Evolutionary conservation across 2,797 vertebrate species (phyloP), one percentile per base, ranked within the genome.

Genomic region (Eospalax fontanierii): DNA sequence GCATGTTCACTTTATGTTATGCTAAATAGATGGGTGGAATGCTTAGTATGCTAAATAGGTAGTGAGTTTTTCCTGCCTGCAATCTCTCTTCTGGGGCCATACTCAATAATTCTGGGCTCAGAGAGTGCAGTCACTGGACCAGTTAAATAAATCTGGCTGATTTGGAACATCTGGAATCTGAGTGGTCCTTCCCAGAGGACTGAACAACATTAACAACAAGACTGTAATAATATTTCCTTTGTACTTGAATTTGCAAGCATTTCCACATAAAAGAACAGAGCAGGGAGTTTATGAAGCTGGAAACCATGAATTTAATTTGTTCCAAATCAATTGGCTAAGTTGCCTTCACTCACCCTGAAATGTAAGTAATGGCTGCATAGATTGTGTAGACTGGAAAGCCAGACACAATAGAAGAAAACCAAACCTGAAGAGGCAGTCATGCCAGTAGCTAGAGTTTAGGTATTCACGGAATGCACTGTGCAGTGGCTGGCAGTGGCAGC

Each of bases 231-330:
- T n/a, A 14, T 40, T 54, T 35, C 4, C 28, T 57, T 54, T 38
- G 12, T 68, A 50, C 73, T 79, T 89, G 10, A 68, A 35, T 65
- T 46, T 79, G 65, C 19, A 12, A 50, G 38, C 75, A 68, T n/a
- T 75, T 59, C 9, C 7, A 61, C 4, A 10, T 70, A 74, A 35
- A 50, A 70, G 9, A 1, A 10, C 11, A n/a, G 12, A 73, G 6
- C 14, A 75, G n/a, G 0, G 46, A 40, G 2, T 74, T 35, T 35
- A 43, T 8, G 74, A 89, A 59, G 35, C 18, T 6, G 38, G 63
- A 63, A 35, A 1, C 0, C 0, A 35, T 14, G 18, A 35, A 30
- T 30, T 63, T 12, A 1, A 61, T 21, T 63, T 46, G 61, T 46
- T n/a, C 11, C 15, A 46, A 70, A 86, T 22, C 75, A 12, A 38